Base-by-base conservation (phyloP, 2,888 invertebrate species). In the Hoplodrina ambigua region DNA sequence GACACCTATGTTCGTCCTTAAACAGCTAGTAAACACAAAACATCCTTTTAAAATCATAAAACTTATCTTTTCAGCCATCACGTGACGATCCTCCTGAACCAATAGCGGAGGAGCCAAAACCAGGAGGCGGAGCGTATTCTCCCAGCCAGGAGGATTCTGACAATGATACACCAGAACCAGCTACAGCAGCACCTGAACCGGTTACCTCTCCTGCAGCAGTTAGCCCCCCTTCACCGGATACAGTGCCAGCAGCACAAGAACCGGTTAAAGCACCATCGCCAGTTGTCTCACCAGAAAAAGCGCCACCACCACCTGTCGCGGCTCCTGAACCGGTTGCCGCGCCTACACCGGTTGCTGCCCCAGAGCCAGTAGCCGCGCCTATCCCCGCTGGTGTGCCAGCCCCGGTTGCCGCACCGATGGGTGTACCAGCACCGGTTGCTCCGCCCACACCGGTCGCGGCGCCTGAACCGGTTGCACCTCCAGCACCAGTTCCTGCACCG, bases 31-130 rank as follows among this genome's bases (percentile, higher is more conserved):
- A 10, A 37, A 37, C 41, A 30, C 19, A 19, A 54, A 15, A 20
- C 11, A 46, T 46, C 0, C 2, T 7, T 67, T 15, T 20, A 20
- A 25, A 52, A 70, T 4, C 8, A 8, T 13, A 7, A 30, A 64
- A 15, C 8, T 60, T 53, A 17, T 44, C 6, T 44, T 54, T 59
- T 8, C 46, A 92, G 90, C 68, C 82, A 6, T 53, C 86, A 37
- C 90, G 88, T 25, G 89, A 93, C 60, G 93, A 94, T 20, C 88
- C 90, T 13, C 91, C 91, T 0, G 93, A 93, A 63, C 84, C 88
- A 0, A 94, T 93, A 55, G 81, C 78, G 37, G 92, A 93, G 62
- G 91, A 92, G 19, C 61, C 79, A 0, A 90, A 89, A 55, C 78
- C 83, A 11, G 78, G 67, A 0, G 87, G 87, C 2, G 87, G 88